Base-by-base conservation (phyloP, 1,140 invertebrate species). In the Aporrectodea caliginosa region DNA sequence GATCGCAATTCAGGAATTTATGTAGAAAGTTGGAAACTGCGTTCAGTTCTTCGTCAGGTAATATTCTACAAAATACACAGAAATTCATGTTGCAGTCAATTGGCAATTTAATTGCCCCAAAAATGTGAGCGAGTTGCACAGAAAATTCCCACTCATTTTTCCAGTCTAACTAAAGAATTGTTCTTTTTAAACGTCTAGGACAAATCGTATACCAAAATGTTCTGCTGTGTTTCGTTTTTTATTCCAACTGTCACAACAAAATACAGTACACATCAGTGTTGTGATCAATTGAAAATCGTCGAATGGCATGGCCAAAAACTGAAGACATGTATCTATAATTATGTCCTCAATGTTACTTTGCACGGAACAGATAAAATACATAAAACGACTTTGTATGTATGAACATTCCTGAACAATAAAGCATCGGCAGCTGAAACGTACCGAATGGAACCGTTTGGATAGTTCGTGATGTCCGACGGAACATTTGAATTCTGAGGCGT, bases 381-480 rank as follows among this genome's bases (percentile, higher is more conserved):
- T n/a, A n/a, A n/a, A n/a, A n/a, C n/a, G n/a, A n/a, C n/a, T n/a
- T n/a, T n/a, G n/a, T n/a, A n/a, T n/a, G n/a, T n/a, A n/a, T n/a
- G n/a, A n/a, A n/a, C n/a, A n/a, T n/a, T n/a, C n/a, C n/a, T n/a
- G n/a, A n/a, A n/a, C n/a, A n/a, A n/a, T n/a, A n/a, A n/a, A n/a
- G n/a, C n/a, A n/a, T n/a, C n/a, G n/a, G n/a, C n/a, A n/a, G n/a
- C n/a, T n/a, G 43, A 12, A 12, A 12, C 70, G 6, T 72, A 72
- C 70, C 70, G 70, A 2, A 72, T 6, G 2, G 70, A 14, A 12
- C 70, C 70, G 27, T 72, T 72, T 31, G 2, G 2, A n/a, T 31
- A 72, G 70, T 72, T 72, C 12, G 2, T 27, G n/a, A 72, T 72
- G 70, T 72, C 70, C 12, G 70, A n/a, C n/a, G 70, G 70, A 2